Evolutionary conservation across 2,797 vertebrate genomes (phyloP).

Genomic region (Lacerta agilis): DNA sequence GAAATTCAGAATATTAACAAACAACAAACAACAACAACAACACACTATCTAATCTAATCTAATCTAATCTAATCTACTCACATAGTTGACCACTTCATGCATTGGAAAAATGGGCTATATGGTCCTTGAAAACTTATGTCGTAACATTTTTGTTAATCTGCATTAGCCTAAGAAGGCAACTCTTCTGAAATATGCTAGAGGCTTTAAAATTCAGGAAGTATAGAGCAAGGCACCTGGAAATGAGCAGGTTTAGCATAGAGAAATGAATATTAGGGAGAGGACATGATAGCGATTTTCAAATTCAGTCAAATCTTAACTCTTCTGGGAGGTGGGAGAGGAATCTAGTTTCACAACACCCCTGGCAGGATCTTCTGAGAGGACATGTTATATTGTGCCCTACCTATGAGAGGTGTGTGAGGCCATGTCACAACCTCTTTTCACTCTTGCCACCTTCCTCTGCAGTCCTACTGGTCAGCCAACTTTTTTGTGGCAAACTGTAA

Average conservation of each 20-base stretch:
- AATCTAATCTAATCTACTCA: too few relatives aligned
- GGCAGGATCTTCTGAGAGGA: background rate
- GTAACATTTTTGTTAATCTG: too few relatives aligned
- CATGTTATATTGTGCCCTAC: background rate
- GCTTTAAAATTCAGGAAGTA: too few relatives aligned
- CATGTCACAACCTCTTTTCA: background rate
- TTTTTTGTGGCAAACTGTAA: background rate
- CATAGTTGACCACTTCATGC: too few relatives aligned
- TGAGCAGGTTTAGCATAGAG: background rate
- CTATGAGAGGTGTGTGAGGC: background rate
- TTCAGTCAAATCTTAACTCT: background rate
- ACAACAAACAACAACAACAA: too few relatives aligned
- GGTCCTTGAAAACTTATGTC: too few relatives aligned
- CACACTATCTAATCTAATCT: too few relatives aligned
- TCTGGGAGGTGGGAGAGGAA: background rate
- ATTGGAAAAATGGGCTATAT: too few relatives aligned
- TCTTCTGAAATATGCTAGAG: too few relatives aligned
- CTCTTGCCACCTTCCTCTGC: background rate
- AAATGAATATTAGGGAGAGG: background rate
- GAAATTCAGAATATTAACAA: too few relatives aligned
- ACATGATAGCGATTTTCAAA: slow-evolving; percentile 2
- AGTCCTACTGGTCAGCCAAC: background rate
- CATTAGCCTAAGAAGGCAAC: too few relatives aligned
- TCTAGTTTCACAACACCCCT: background rate
- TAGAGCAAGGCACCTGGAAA: background rate